A percentile compares a stretch with the other conserved stretches of the same genome.
These are phyloP conservation scores for Drosophila crucigera DNA, from an alignment of 2,888 invertebrate species.

Conservation along the genomic window DNA sequence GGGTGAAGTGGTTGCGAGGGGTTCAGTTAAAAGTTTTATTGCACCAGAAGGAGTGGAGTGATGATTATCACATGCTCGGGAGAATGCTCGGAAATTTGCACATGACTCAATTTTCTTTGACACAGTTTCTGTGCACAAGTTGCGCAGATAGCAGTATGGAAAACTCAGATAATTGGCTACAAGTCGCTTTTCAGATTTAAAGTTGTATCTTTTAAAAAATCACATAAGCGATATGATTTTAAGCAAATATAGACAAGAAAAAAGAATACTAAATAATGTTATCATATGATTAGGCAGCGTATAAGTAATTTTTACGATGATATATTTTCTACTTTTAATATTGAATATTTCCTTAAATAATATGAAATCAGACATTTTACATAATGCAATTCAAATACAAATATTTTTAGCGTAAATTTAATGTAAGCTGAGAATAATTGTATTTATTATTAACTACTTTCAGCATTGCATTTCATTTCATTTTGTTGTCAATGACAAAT, in stretches of 20 bases:
- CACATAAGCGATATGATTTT: background rate
- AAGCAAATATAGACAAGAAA: background rate
- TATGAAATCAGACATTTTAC: background rate
- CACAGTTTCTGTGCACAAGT: conserved; percentile 1
- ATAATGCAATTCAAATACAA: background rate
- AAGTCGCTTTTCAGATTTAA: background rate
- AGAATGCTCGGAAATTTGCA: conserved; percentile 18
- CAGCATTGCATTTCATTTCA: conserved; percentile 14
- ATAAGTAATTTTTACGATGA: background rate
- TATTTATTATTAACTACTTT: conserved; percentile 16
- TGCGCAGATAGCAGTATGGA: background rate
- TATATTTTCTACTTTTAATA: background rate
- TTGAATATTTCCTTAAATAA: background rate
- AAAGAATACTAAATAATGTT: background rate
- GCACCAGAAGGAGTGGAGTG: conserved; percentile 12
- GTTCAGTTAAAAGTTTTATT: conserved; percentile 19
- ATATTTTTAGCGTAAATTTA: background rate
- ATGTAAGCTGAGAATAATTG: background rate
- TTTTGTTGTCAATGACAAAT: conserved; percentile 33
- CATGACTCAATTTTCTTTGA: conserved; percentile 7
- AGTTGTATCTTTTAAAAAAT: background rate
- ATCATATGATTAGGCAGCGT: background rate
- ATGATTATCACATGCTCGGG: conserved; percentile 25
- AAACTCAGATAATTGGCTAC: background rate
- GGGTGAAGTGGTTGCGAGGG: background rate